A percentile compares a stretch with the other conserved stretches of the same genome.
Conservation (phyloP, 2,888 invertebrate genomes). For the Folsomia manolachei region DNA sequence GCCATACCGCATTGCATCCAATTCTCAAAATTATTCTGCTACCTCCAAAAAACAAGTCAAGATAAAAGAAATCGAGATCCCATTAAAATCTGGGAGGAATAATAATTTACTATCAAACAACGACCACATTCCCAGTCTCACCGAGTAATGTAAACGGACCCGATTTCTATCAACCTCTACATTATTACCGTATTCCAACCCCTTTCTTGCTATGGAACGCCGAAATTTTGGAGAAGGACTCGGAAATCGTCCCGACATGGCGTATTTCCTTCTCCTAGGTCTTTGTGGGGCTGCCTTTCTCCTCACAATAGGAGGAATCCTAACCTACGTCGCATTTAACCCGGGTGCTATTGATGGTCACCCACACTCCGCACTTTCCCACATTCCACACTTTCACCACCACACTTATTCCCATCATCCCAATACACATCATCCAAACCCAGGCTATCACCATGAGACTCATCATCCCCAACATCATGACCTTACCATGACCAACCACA, state of each 20-base stretch:
- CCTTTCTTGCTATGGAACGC: no score
- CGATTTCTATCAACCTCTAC: no score
- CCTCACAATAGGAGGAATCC: conserved; percentile 44
- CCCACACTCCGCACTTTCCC: conserved; percentile 38
- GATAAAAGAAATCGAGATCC: neutral
- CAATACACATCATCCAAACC: conserved; percentile 22
- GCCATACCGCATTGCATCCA: no score
- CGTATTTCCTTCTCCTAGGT: conserved; percentile 46
- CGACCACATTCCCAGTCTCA: neutral
- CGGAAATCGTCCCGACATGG: conserved; percentile 44
- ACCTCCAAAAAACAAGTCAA: neutral
- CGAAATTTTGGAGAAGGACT: conserved; percentile 14
- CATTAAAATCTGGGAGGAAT: neutral
- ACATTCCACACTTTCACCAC: conserved; percentile 38
- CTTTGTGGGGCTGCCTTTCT: conserved; percentile 46
- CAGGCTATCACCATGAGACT: conserved; percentile 15
- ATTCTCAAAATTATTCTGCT: no score
- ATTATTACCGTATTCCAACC: no score
- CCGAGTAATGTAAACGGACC: neutral
- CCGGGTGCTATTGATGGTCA: conserved; percentile 31
- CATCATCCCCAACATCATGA: conserved; percentile 24
- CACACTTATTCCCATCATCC: conserved; percentile 36
- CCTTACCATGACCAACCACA: neutral
- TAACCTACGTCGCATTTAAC: conserved; percentile 47
- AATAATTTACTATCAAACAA: neutral